These are phyloP conservation scores for Drosophila anomelani DNA, from an alignment of 2,888 invertebrate genomes.

Conservation along the genomic window DNA sequence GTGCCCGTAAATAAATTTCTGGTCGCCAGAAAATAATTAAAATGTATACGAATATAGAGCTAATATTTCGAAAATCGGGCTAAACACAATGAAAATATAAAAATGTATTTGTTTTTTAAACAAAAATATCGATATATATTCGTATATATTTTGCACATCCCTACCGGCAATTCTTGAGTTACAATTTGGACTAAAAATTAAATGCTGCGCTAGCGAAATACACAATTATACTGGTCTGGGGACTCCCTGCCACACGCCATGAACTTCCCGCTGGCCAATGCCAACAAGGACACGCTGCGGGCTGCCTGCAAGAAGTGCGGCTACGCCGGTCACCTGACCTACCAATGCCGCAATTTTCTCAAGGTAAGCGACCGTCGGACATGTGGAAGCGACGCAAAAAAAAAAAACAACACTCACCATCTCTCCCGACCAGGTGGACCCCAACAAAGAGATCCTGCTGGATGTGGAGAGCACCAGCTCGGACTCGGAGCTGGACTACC, in stretches of 20 bases:
- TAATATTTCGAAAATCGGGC: neutral
- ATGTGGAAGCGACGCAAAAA: conserved; percentile 6
- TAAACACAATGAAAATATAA: neutral
- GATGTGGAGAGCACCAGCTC: conserved; percentile 98
- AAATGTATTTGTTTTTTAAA: neutral
- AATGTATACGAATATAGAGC: neutral
- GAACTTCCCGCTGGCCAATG: conserved; percentile 82
- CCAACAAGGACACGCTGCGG: conserved; percentile 90
- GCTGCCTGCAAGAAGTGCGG: conserved; percentile 98
- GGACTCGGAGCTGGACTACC: conserved; percentile 91
- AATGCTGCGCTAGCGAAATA: conserved; percentile 14
- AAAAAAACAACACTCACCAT: neutral
- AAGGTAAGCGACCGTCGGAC: conserved; percentile 86
- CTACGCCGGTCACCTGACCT: conserved; percentile 97
- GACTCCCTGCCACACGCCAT: conserved; percentile 52
- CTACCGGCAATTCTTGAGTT: conserved; percentile 13
- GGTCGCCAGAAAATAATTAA: no score
- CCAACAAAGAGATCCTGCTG: conserved; percentile 95
- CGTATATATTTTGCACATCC: conserved; percentile 2
- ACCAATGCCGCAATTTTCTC: conserved; percentile 97
- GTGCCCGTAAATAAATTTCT: neutral
- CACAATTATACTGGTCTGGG: neutral
- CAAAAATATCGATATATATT: neutral
- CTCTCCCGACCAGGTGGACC: conserved; percentile 88
- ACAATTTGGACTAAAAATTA: conserved; percentile 11